Percentiles rank a stretch among this genome's conserved stretches.
Evolutionary conservation across 2,797 vertebrate species (phyloP).

Genomic region (Falco columbarius): DNA sequence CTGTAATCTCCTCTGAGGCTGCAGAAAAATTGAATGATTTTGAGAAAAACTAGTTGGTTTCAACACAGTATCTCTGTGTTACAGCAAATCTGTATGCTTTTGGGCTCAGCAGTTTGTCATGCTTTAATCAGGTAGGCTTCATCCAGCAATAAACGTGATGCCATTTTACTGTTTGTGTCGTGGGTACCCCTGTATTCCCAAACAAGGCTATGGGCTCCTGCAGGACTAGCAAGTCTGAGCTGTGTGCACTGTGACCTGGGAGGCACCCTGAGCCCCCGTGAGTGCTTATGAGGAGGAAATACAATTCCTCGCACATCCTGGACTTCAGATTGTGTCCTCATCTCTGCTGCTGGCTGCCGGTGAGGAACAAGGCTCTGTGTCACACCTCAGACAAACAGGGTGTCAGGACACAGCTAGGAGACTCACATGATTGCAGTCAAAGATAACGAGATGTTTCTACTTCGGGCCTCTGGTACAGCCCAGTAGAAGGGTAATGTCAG

Average conservation of each 20-base stretch:
- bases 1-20: background rate
- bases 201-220: background rate
- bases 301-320: background rate
- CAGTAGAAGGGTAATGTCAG: background rate
- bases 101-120: background rate
- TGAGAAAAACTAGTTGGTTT: slow-evolving; percentile 7
- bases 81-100: background rate
- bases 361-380: background rate
- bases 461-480: background rate
- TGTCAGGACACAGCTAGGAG: background rate
- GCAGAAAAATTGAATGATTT: background rate
- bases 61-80: background rate
- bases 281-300: background rate
- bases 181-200: background rate
- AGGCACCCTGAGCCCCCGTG: fast-evolving
- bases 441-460: background rate
- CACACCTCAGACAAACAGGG: background rate
- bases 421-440: background rate
- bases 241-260: background rate
- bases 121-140: background rate
- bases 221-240: background rate
- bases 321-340: background rate
- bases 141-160: background rate
- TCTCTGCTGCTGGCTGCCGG: background rate
- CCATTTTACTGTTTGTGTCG: background rate